Percentiles rank a stretch among this genome's conserved stretches.
These are phyloP conservation scores for Scaptomyza flava DNA, from an alignment of 2,888 invertebrate species.

Conservation along the genomic window DNA sequence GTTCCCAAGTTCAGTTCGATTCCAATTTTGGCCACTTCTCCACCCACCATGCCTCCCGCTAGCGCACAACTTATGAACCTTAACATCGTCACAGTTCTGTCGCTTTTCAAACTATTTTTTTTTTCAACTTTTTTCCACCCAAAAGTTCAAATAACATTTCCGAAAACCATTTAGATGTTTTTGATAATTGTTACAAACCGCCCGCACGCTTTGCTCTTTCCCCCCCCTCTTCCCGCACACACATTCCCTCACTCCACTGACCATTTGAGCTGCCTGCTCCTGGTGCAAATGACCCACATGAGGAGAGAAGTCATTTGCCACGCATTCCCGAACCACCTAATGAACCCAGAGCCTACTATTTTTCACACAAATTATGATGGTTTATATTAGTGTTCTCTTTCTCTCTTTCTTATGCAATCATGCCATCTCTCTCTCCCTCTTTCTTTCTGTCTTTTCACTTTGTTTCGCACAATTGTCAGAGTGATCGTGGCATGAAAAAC, in stretches of 20 bases:
- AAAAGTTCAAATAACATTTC: constrained; percentile 71
- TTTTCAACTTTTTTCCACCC: constrained; percentile 38
- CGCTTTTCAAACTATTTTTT: constrained; percentile 27
- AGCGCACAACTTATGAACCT: constrained; percentile 2
- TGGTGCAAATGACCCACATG: constrained; percentile 70
- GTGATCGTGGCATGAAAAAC: constrained; percentile 45
- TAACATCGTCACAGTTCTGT: constrained; percentile 39
- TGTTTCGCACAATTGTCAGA: constrained; percentile 30
- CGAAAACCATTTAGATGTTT: constrained; percentile 75
- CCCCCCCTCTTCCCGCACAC: background rate
- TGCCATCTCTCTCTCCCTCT: background rate
- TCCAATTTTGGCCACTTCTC: constrained; percentile 5
- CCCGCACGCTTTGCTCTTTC: constrained; percentile 30
- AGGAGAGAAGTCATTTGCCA: constrained; percentile 57
- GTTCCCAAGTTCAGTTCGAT: constrained; percentile 46
- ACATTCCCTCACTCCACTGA: background rate
- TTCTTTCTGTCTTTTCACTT: background rate
- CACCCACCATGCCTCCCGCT: background rate
- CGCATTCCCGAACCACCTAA: constrained; percentile 60
- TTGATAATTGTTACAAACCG: constrained; percentile 66
- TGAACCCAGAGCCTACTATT: constrained; percentile 37
- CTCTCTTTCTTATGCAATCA: background rate
- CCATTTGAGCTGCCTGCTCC: constrained; percentile 23
- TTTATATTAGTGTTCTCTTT: background rate
- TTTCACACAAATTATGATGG: constrained; percentile 59